phyloP scores from a whole-genome alignment of 2,113 vertebrate species.

The Pholis gunnellus region DNA sequence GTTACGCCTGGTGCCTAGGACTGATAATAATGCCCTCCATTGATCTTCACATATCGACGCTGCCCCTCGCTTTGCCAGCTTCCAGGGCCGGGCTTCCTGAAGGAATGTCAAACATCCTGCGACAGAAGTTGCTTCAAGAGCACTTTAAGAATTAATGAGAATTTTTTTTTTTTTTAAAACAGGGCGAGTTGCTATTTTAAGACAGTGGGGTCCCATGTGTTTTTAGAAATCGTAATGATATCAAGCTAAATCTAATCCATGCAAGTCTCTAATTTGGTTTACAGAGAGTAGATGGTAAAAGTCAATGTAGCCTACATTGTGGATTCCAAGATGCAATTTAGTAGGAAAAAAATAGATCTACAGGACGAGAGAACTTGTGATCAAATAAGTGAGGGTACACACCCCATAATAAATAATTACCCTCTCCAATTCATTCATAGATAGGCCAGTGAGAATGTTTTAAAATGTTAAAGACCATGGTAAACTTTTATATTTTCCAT shows the following conservation, averaged over 20 bases:
- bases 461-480: not conserved
- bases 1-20: constrained; percentile 73
- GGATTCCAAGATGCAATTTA: not conserved
- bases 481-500: not conserved
- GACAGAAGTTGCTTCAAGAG: constrained; percentile 8
- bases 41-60: constrained; percentile 67
- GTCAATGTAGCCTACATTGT: not conserved
- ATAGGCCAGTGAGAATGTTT: not conserved
- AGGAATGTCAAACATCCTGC: constrained; percentile 78
- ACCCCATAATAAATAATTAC: not conserved
- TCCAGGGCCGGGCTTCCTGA: constrained; percentile 59
- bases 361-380: not conserved
- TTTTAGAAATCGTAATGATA: constrained; percentile 20
- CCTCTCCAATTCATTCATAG: not conserved
- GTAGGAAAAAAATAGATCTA: not conserved
- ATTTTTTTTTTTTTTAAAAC: too few species aligned
- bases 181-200: constrained; percentile 38
- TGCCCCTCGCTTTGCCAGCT: constrained; percentile 46
- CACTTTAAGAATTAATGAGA: constrained; percentile 18
- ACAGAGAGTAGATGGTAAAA: not conserved
- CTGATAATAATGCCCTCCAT: constrained; percentile 78
- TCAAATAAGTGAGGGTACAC: not conserved
- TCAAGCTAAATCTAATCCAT: constrained; percentile 7
- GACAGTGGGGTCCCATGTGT: not conserved
- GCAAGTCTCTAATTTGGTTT: constrained; percentile 22